Percentiles rank a stretch among this genome's conserved stretches.
Evolutionary conservation across 2,797 vertebrate species (phyloP).

Genomic region (Coranthus polyacanthus): DNA sequence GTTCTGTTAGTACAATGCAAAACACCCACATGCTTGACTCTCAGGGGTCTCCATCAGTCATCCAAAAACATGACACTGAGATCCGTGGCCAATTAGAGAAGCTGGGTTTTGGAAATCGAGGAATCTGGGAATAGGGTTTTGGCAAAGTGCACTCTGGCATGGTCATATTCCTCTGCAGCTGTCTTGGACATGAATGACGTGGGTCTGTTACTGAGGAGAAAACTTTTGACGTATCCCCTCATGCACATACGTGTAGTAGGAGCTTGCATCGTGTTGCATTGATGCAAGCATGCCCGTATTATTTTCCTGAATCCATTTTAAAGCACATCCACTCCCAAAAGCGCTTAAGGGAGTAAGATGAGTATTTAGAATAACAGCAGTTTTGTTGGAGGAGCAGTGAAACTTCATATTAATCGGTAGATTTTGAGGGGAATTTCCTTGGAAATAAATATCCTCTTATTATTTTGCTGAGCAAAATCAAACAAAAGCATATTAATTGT

Average conservation of each 20-base stretch:
- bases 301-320: neutral
- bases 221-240: slow-evolving; percentile 34
- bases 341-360: neutral
- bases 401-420: slow-evolving; percentile 11
- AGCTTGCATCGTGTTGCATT: neutral
- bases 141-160: slow-evolving; percentile 57
- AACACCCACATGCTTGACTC: slow-evolving; percentile 57
- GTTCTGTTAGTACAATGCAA: slow-evolving; percentile 53
- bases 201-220: slow-evolving; percentile 67
- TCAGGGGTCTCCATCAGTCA: slow-evolving; percentile 58
- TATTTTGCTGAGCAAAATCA: slow-evolving; percentile 26
- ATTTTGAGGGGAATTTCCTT: slow-evolving; percentile 2
- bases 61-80: slow-evolving; percentile 72
- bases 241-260: slow-evolving; percentile 20
- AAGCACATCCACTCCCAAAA: neutral
- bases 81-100: slow-evolving; percentile 73
- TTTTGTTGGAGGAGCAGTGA: neutral
- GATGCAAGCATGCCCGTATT: neutral
- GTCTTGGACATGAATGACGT: slow-evolving; percentile 63
- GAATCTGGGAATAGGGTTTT: slow-evolving; percentile 80
- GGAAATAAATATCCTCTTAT: slow-evolving; percentile 23
- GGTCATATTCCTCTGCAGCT: slow-evolving; percentile 69
- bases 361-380: slow-evolving; percentile 14
- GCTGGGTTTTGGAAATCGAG: slow-evolving; percentile 75
- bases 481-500: slow-evolving; percentile 25